Evolutionary conservation across 1,140 invertebrate genomes (phyloP), one percentile per base, ranked within the genome.

Genomic region (Lordiphosa collinella): DNA sequence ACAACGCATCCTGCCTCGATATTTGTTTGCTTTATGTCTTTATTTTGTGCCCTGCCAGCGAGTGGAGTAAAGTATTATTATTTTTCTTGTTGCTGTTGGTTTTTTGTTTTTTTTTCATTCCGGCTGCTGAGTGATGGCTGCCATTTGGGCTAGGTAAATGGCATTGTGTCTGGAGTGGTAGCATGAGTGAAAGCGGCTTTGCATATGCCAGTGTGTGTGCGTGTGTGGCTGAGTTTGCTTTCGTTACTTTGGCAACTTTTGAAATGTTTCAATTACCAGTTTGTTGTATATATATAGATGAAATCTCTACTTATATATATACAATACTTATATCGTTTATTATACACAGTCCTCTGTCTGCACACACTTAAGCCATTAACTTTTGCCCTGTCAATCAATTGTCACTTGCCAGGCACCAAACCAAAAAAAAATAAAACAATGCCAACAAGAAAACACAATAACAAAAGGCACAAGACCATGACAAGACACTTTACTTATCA

Each of bases 1-100:
- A 44, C 55, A 47, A 51, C 14, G 29, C 54, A 72, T 59, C 53
- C 35, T 40, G 44, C 25, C 22, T 61, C 40, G 55, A 62, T 67
- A 82, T 80, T 80, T 80, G 76, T 80, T 80, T 80, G 76, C 71
- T 82, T 82, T 76, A 80, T 80, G 71, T 80, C 76, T 80, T 80
- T 82, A 80, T 80, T 71, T 72, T 80, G 54, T 68, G 52, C 65
- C 65, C 60, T 59, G 57, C 51, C 44, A 55, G 64, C 70, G 65
- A 50, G 18, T 29, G 43, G 22, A 51, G 63, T 38, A 58, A 49
- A 66, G 63, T 67, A 67, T 67, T 67, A 67, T 67, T 67, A 66
- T 67, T 67, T 58, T 67, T 67, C 47, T 49, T 54, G 31, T 32
- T 36, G 14, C 41, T 62, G 41, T 22, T 38, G 11, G 31, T 61